phyloP scores from a whole-genome alignment of 2,797 vertebrate species.

The Hyperoplus lanceolatus region DNA sequence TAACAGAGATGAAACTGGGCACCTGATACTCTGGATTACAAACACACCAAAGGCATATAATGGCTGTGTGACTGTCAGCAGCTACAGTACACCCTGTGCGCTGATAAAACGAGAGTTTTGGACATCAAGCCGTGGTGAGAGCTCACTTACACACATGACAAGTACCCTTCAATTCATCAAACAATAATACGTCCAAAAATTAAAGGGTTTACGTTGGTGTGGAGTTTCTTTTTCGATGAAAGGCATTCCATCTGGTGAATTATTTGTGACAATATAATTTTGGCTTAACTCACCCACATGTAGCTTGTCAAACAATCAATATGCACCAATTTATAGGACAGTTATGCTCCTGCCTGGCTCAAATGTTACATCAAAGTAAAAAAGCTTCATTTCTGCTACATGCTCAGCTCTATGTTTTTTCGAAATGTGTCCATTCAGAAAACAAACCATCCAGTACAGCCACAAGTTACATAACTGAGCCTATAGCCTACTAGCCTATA shows the following conservation, averaged over 20 bases:
- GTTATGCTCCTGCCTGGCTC: slow-evolving; percentile 40
- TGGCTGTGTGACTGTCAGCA: slow-evolving; percentile 59
- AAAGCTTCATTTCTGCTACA: slow-evolving; percentile 35
- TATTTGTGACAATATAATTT: slow-evolving; percentile 52
- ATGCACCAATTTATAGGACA: slow-evolving; percentile 36
- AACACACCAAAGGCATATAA: slow-evolving; percentile 62
- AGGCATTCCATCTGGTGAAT: slow-evolving; percentile 42
- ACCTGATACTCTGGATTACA: slow-evolving; percentile 60
- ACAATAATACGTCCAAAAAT: slow-evolving; percentile 66
- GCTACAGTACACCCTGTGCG: slow-evolving; percentile 60
- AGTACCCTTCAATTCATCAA: slow-evolving; percentile 63
- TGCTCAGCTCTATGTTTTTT: slow-evolving; percentile 36
- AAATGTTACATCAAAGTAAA: slow-evolving; percentile 49
- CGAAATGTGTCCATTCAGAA: slow-evolving; percentile 70
- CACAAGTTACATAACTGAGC: slow-evolving; percentile 69
- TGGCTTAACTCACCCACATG: slow-evolving; percentile 62
- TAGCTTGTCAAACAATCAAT: slow-evolving; percentile 65
- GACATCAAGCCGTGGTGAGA: slow-evolving; percentile 59
- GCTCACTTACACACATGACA: slow-evolving; percentile 62
- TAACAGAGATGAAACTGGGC: slow-evolving; percentile 53
- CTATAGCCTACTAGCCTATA: slow-evolving; percentile 66
- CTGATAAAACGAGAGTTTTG: slow-evolving; percentile 60
- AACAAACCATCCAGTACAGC: slow-evolving; percentile 65
- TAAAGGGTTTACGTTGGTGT: slow-evolving; percentile 51
- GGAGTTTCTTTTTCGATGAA: slow-evolving; percentile 51